Percentiles rank a stretch among this genome's conserved stretches.
Conservation (phyloP, 2,113 vertebrate species). For the Xiphophorus couchianus region DNA sequence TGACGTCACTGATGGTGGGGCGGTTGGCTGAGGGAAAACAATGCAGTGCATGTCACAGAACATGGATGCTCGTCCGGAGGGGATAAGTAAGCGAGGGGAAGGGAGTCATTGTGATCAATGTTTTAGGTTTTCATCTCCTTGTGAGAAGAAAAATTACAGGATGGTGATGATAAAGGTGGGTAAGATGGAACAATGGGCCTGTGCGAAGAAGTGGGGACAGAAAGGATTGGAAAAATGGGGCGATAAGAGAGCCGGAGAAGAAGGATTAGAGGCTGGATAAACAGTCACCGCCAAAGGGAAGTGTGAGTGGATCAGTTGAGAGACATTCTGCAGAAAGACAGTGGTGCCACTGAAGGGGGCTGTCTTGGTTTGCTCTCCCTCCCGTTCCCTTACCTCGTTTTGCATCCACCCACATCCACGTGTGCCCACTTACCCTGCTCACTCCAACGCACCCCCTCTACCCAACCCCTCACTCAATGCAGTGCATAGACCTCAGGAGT, state of each 20-base stretch:
- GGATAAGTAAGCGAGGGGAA: neutral
- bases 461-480: constrained; percentile 22
- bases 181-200: constrained; percentile 21
- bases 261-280: constrained; percentile 60
- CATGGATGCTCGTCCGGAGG: neutral
- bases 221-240: constrained; percentile 59
- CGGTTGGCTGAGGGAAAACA: constrained; percentile 49
- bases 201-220: constrained; percentile 27
- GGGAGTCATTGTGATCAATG: constrained; percentile 8
- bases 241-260: constrained; percentile 35
- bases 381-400: constrained; percentile 51
- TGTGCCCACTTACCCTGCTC: constrained; percentile 40
- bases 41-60: constrained; percentile 32
- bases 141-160: constrained; percentile 17
- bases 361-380: constrained; percentile 29
- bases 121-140: neutral
- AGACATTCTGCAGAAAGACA: constrained; percentile 54
- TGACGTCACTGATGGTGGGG: constrained; percentile 48
- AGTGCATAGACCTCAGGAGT: constrained; percentile 53
- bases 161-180: constrained; percentile 17
- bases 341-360: constrained; percentile 46
- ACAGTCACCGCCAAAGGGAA: constrained; percentile 57
- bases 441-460: neutral
- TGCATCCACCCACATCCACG: constrained; percentile 64
- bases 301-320: constrained; percentile 60